These are phyloP conservation scores for Psittacula derbiana DNA, from an alignment of 2,797 vertebrate genomes.

Conservation along the genomic window DNA sequence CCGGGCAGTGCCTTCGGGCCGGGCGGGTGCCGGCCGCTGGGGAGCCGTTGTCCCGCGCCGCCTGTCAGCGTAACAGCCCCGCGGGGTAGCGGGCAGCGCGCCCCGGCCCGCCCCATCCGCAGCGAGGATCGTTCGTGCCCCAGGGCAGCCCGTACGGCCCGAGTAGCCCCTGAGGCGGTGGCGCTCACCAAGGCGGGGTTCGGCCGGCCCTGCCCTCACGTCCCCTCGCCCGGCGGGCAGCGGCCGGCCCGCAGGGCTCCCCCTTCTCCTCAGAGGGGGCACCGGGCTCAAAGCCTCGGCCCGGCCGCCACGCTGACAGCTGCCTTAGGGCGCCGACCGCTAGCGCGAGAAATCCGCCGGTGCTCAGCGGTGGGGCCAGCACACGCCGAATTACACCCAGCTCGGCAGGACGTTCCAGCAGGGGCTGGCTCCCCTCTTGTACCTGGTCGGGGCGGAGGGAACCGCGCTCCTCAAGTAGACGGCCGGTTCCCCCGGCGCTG, in stretches of 20 bases:
- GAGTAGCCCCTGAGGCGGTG: not conserved
- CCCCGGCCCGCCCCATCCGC: not conserved
- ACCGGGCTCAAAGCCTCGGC: not conserved
- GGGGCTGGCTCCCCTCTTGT: not conserved
- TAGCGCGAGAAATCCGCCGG: not conserved
- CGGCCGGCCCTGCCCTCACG: too few species aligned
- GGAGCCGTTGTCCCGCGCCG: not conserved
- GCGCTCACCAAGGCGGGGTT: not conserved
- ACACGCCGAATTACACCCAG: not conserved
- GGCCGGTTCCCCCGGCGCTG: not conserved
- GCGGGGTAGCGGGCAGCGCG: not conserved
- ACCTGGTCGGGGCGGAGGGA: not conserved
- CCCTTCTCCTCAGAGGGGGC: not conserved
- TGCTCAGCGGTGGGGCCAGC: rapidly evolving
- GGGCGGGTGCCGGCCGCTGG: too few species aligned
- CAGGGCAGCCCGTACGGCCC: not conserved
- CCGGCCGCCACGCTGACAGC: not conserved
- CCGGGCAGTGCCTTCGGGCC: not conserved
- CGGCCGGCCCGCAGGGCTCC: not conserved
- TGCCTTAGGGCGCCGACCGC: not conserved
- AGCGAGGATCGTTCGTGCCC: not conserved
- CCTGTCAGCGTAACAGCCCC: not conserved
- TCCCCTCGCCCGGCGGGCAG: not conserved
- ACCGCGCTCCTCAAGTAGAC: not conserved
- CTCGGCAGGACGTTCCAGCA: not conserved